A percentile compares a stretch with the other conserved stretches of the same genome.
Evolutionary conservation across 1,140 invertebrate species (phyloP).

Genomic region (Orius insidiosus): DNA sequence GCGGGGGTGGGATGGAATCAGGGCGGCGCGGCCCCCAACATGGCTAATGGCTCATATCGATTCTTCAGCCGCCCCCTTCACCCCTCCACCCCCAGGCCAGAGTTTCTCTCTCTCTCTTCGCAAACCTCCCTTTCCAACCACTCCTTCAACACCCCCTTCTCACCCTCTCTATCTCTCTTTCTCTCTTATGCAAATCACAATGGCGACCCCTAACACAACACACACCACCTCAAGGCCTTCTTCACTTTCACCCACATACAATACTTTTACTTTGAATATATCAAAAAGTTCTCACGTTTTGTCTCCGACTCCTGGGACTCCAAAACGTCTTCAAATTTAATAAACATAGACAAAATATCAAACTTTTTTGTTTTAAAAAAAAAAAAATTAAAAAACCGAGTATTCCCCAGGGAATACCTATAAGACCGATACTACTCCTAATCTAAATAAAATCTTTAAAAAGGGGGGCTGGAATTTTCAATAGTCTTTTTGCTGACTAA

Average conservation of each 20-base stretch:
- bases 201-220: conserved; percentile 15
- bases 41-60: conserved; percentile 17
- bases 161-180: neutral
- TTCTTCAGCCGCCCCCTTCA: conserved; percentile 9
- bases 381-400: too few relatives aligned
- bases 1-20: conserved; percentile 3
- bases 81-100: neutral
- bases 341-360: too few relatives aligned
- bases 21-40: conserved; percentile 12
- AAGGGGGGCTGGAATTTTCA: too few relatives aligned
- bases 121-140: neutral
- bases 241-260: conserved; percentile 9
- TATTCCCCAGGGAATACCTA: too few relatives aligned
- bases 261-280: neutral
- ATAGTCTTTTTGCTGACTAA: too few relatives aligned
- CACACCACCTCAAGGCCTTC: conserved; percentile 11
- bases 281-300: too few relatives aligned
- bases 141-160: conserved; percentile 3
- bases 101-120: neutral
- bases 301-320: too few relatives aligned
- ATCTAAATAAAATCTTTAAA: too few relatives aligned
- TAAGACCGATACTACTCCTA: too few relatives aligned
- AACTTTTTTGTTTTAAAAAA: too few relatives aligned
- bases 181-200: conserved; percentile 17
- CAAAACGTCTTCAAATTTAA: too few relatives aligned